These are phyloP conservation scores for Aleiodes sp. DNA, from an alignment of 1,140 invertebrate genomes.

Conservation along the genomic window DNA sequence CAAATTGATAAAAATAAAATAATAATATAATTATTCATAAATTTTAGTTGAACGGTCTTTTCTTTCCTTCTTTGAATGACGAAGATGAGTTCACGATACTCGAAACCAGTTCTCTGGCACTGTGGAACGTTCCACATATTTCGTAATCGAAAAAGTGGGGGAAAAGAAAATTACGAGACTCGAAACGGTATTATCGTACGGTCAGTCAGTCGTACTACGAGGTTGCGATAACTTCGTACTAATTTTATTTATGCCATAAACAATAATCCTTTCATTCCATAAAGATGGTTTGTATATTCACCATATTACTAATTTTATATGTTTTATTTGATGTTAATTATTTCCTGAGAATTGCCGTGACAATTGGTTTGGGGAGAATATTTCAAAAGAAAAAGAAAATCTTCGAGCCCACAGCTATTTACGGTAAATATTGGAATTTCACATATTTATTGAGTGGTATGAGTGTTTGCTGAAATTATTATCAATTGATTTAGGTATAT, in stretches of 20 bases:
- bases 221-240: too few relatives aligned
- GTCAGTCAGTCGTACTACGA: too few relatives aligned
- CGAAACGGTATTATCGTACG: too few relatives aligned
- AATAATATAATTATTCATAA: too few relatives aligned
- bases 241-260: neutral
- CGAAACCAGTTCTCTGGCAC: too few relatives aligned
- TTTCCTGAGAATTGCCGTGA: constrained; percentile 74
- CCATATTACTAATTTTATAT: constrained; percentile 67
- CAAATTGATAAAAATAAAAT: too few relatives aligned
- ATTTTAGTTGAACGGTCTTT: too few relatives aligned
- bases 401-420: constrained; percentile 75
- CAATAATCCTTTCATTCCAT: neutral
- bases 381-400: constrained; percentile 75
- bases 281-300: neutral
- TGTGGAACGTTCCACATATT: too few relatives aligned
- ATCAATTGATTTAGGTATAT: constrained; percentile 70
- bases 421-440: constrained; percentile 66
- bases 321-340: constrained; percentile 82
- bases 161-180: too few relatives aligned
- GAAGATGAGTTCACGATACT: too few relatives aligned
- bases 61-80: too few relatives aligned
- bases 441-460: neutral
- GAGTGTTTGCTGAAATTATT: neutral
- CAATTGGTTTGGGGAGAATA: constrained; percentile 71
- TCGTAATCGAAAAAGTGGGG: too few relatives aligned